A percentile compares a stretch with the other conserved stretches of the same genome.
Evolutionary conservation across 2,888 invertebrate species (phyloP).

Genomic region (Agonopterix alstromeriana): DNA sequence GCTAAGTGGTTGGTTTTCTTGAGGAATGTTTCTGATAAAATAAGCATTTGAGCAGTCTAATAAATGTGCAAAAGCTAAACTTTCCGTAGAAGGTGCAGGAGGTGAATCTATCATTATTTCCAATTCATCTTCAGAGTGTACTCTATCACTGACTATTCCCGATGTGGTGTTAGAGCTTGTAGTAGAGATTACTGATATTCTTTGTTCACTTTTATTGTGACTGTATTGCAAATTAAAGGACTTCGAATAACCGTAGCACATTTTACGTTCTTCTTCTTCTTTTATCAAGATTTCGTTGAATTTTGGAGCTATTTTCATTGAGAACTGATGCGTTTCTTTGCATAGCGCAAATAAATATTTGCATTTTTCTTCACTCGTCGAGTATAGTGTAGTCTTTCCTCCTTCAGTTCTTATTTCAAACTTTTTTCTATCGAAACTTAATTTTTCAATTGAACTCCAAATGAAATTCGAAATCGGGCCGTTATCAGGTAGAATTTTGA

Average conservation of each 20-base stretch:
- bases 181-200: conserved; percentile 93
- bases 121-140: conserved; percentile 95
- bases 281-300: conserved; percentile 88
- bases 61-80: conserved; percentile 86
- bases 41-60: conserved; percentile 78
- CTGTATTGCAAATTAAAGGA: conserved; percentile 78
- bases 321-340: conserved; percentile 96
- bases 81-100: conserved; percentile 91
- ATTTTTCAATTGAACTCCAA: conserved; percentile 96
- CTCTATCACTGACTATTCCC: conserved; percentile 96
- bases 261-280: conserved; percentile 86
- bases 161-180: conserved; percentile 98
- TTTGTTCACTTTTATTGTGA: conserved; percentile 84
- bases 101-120: conserved; percentile 91
- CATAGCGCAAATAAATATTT: conserved; percentile 92
- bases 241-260: conserved; percentile 84
- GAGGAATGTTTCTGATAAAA: conserved; percentile 45
- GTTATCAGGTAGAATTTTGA: conserved; percentile 89
- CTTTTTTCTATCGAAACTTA: conserved; percentile 97
- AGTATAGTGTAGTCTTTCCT: conserved; percentile 91
- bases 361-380: conserved; percentile 95
- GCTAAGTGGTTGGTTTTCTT: conserved; percentile 42
- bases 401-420: conserved; percentile 96
- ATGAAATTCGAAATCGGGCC: conserved; percentile 86
- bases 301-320: conserved; percentile 92